phyloP scores from a whole-genome alignment of 1,140 invertebrate genomes.

The Drosophila rufa region DNA sequence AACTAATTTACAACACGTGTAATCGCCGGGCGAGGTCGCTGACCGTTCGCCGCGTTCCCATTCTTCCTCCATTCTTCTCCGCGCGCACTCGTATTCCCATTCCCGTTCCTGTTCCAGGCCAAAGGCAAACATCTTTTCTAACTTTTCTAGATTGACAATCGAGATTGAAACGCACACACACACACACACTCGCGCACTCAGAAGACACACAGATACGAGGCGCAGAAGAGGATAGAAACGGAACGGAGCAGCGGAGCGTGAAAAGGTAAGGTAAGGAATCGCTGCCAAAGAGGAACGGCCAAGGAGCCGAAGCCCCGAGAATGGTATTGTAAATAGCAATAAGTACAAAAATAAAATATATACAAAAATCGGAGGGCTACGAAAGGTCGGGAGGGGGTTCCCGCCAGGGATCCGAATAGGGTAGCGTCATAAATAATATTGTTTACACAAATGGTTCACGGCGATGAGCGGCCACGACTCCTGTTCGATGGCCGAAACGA shows the following conservation, averaged over 20 bases:
- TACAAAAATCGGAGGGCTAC: too few relatives aligned
- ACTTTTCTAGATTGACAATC: slow-evolving; percentile 78
- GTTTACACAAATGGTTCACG: slow-evolving; percentile 81
- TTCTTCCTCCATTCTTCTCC: slow-evolving; percentile 32
- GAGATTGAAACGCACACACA: slow-evolving; percentile 74
- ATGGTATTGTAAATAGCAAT: slow-evolving; percentile 60
- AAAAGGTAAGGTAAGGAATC: slow-evolving; percentile 76
- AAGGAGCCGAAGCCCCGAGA: slow-evolving; percentile 36
- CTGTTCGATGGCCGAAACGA: slow-evolving; percentile 60
- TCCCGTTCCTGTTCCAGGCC: slow-evolving; percentile 59
- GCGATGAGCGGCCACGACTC: slow-evolving; percentile 54
- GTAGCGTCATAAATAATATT: slow-evolving; percentile 76
- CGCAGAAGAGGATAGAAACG: slow-evolving; percentile 12
- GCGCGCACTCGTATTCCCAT: slow-evolving; percentile 26
- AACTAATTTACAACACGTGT: slow-evolving; percentile 83
- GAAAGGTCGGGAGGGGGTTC: not conserved
- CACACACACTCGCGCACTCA: not conserved
- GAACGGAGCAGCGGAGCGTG: slow-evolving; percentile 65
- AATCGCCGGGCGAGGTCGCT: slow-evolving; percentile 72
- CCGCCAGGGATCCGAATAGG: slow-evolving; percentile 23
- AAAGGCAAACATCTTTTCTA: slow-evolving; percentile 68
- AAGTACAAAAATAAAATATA: not conserved
- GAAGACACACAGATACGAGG: slow-evolving; percentile 21
- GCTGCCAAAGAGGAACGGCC: slow-evolving; percentile 18
- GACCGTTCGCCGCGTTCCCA: slow-evolving; percentile 55